These are phyloP conservation scores for Trachymyrmex cornetzi DNA, from an alignment of 1,140 invertebrate species.

Conservation along the genomic window DNA sequence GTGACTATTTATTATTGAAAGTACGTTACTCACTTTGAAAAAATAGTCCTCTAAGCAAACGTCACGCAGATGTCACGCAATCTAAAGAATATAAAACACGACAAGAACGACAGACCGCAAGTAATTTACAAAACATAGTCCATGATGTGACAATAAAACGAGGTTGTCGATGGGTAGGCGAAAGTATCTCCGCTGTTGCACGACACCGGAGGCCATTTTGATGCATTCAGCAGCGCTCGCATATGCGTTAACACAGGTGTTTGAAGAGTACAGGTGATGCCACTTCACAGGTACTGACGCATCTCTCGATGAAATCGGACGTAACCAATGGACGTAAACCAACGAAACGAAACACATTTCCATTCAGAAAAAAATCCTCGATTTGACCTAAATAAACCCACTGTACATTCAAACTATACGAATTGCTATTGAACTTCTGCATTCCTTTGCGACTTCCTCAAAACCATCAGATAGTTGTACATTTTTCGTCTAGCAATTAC, in stretches of 20 bases:
- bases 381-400: background rate
- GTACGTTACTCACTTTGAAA: background rate
- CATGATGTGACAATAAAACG: constrained; percentile 48
- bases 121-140: constrained; percentile 40
- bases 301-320: background rate
- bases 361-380: background rate
- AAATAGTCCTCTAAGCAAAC: background rate
- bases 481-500: background rate
- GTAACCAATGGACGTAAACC: background rate
- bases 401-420: background rate
- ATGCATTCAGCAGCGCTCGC: constrained; percentile 6
- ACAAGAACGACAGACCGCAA: background rate
- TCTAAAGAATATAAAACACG: background rate
- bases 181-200: constrained; percentile 55
- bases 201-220: constrained; percentile 43
- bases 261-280: constrained; percentile 34
- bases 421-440: background rate
- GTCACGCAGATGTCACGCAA: background rate
- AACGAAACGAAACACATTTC: background rate
- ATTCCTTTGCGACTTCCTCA: background rate
- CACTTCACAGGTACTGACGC: background rate
- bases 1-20: background rate
- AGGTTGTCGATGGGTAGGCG: constrained; percentile 17
- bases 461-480: background rate
- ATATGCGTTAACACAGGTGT: constrained; percentile 45